Conservation (phyloP, 2,797 vertebrate genomes). For the Aythya fuligula region DNA sequence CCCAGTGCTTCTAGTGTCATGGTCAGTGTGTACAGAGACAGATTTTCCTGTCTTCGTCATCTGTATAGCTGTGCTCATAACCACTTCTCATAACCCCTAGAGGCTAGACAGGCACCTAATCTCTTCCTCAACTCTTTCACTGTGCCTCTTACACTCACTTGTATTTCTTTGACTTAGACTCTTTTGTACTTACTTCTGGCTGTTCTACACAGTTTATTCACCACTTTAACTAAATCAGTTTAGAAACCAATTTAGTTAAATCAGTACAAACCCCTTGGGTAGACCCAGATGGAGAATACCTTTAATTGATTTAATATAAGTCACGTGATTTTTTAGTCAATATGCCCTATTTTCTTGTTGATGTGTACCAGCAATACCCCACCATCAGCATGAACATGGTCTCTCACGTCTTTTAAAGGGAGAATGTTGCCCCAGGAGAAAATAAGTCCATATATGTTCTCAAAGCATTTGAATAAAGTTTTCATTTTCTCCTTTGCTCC, state of each 20-base stretch:
- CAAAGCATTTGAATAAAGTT: not conserved
- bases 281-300: constrained; percentile 44
- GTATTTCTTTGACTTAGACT: constrained; percentile 8
- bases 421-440: not conserved
- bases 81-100: not conserved
- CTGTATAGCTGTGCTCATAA: not conserved
- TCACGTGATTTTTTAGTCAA: not conserved
- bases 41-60: not conserved
- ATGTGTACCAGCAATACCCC: not conserved
- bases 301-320: constrained; percentile 41
- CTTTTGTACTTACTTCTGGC: constrained; percentile 22
- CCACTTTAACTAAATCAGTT: constrained; percentile 29
- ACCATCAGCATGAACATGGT: not conserved
- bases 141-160: not conserved
- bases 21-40: not conserved
- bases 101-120: not conserved
- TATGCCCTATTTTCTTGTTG: constrained; percentile 31
- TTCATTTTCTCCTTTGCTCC: not conserved
- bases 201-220: not conserved
- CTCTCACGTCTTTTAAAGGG: not conserved
- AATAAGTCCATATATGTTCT: not conserved
- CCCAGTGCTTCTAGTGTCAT: not conserved
- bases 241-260: constrained; percentile 60
- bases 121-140: not conserved
- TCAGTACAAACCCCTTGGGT: constrained; percentile 50